Evolutionary conservation across 2,113 vertebrate genomes (phyloP), one percentile per base, ranked within the genome.

Genomic region (Misgurnus anguillicaudatus): DNA sequence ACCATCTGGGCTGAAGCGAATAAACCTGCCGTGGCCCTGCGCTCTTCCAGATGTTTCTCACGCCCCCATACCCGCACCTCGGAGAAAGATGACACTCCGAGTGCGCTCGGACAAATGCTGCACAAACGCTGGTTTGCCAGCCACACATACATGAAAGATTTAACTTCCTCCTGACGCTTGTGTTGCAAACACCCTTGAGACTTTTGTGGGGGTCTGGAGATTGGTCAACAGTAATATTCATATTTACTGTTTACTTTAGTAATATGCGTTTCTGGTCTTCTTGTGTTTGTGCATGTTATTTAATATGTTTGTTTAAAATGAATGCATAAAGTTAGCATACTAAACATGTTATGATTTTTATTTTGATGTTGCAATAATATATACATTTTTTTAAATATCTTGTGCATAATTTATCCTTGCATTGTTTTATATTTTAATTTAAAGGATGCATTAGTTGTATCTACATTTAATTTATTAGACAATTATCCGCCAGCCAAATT

Each of bases 1-100:
- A 91, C 93, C 93, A 94, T 94, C 92, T 94, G 93, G 91, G 89
- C 90, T 85, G 85, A 89, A 82, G 90, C 87, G 89, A 90, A 91
- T 92, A 91, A 93, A 91, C 88, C 92, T 92, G 91, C 89, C 86
- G 88, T 86, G 87, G 89, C 91, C 90, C 85, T 89, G 83, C 89
- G 85, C 87, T 87, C 90, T 88, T 88, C 92, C 91, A 93, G 91
- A 92, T 93, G 92, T 92, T 92, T 90, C 84, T 80, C 80, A 86
- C 87, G 73, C 82, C 79, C 84, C 82, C 84, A 77, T 80, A 84
- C 75, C 67, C 78, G 62, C 81, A 75, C 65, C 68, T 71, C 64
- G 31, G 79, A 77, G 58, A 77, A 79, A 75, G 61, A 69, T 82
- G 84, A 82, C 80, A 80, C 81, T 58, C 53, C 53, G 73, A 83